Evolutionary conservation across 37 sponge, comb jelly and placozoan species (phyloP).

Genomic region (Chondrilla cf. caribensis): DNA sequence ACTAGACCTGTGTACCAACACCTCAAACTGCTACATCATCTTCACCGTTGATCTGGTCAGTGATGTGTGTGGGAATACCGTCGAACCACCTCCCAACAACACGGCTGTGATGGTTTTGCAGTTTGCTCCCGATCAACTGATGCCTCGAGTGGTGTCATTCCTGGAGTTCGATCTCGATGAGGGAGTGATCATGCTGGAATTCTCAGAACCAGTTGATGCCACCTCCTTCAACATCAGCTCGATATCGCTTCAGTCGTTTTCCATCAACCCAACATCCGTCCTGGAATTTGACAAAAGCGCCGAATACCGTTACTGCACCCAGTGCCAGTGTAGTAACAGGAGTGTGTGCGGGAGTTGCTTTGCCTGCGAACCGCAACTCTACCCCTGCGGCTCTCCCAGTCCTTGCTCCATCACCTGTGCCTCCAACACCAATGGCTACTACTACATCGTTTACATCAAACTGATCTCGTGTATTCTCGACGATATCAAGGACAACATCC

Average conservation of each 20-base stretch:
- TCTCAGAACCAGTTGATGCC: slow-evolving; percentile 73
- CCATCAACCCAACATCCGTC: background rate
- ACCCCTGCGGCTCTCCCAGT: too few relatives aligned
- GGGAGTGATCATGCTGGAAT: slow-evolving; percentile 62
- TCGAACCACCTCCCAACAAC: slow-evolving; percentile 23
- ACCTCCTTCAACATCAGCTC: slow-evolving; percentile 20
- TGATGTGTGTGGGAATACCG: slow-evolving; percentile 46
- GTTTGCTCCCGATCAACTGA: slow-evolving; percentile 47
- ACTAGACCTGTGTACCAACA: slow-evolving; percentile 49
- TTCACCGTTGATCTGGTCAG: slow-evolving; percentile 33
- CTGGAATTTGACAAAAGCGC: too few relatives aligned
- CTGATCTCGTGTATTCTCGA: slow-evolving; percentile 9
- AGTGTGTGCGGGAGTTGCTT: too few relatives aligned
- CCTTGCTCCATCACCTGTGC: background rate
- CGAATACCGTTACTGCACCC: too few relatives aligned
- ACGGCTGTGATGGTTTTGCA: slow-evolving; percentile 23
- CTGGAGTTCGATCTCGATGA: slow-evolving; percentile 47
- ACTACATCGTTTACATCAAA: background rate
- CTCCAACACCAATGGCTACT: background rate
- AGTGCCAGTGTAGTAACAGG: too few relatives aligned
- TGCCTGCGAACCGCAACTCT: too few relatives aligned
- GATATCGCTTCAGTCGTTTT: slow-evolving; percentile 42
- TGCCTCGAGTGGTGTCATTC: slow-evolving; percentile 52
- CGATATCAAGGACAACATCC: slow-evolving; percentile 35
- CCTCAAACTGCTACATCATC: slow-evolving; percentile 34